Conservation (phyloP, 37 sponge, comb jelly and placozoan genomes). For the Bolinopsis microptera region DNA sequence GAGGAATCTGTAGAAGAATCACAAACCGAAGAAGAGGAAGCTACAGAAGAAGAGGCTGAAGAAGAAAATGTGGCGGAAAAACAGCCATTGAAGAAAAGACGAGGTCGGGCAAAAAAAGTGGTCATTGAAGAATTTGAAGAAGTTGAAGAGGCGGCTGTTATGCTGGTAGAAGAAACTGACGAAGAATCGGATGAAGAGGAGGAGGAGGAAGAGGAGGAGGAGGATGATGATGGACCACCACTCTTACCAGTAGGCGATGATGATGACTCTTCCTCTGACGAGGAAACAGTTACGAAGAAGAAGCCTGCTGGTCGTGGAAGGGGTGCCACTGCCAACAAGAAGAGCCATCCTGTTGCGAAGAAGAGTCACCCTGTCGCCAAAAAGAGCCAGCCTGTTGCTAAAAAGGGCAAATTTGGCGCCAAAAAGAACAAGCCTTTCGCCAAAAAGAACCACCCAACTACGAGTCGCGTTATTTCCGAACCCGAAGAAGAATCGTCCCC, state of each 20-base stretch:
- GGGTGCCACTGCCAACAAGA: not conserved
- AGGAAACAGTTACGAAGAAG: not conserved
- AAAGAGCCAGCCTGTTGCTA: not conserved
- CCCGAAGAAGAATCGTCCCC: not conserved
- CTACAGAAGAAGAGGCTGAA: not conserved
- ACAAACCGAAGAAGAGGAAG: conserved; percentile 6
- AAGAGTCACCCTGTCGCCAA: not conserved
- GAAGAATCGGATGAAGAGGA: not conserved
- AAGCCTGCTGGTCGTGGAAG: no score
- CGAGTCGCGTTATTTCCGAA: no score
- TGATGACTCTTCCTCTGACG: not conserved
- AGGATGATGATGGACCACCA: conserved; percentile 10
- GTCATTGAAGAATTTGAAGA: not conserved
- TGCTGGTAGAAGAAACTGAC: not conserved
- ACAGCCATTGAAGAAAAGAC: not conserved
- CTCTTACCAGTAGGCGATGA: conserved; percentile 8
- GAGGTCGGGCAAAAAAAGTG: not conserved
- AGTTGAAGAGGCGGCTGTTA: not conserved
- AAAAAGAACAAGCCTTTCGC: not conserved
- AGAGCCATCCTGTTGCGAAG: not conserved
- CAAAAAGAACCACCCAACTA: not conserved
- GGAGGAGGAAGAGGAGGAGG: conserved; percentile 4
- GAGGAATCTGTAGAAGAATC: not conserved
- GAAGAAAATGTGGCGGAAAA: not conserved
- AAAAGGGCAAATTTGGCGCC: not conserved